Base-by-base conservation (phyloP, 2,113 vertebrate genomes). In the Columba janthina region DNA sequence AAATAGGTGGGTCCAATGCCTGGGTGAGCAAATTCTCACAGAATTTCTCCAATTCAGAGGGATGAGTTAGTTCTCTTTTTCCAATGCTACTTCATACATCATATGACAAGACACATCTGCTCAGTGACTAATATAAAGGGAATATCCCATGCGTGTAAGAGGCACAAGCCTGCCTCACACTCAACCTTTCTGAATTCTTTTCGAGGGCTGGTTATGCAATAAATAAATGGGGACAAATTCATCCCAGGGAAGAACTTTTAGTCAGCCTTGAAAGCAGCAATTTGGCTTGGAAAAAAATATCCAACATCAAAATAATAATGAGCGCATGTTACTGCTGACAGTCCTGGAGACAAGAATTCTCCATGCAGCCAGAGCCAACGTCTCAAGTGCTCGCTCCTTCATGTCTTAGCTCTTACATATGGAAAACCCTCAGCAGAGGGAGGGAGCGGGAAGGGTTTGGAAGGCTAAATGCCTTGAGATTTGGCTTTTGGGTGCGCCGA, bases 51-150 rank as follows among this genome's bases (percentile, higher is more conserved):
- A 12, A 0, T 18, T 82, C 79, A 14, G 16, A 93, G 70, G 76
- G 88, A 71, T 36, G 88, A 64, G 85, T 97, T 90, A 71, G 81
- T 88, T 80, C 51, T 42, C 32, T 61, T 51, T 56, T 25, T 17
- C 60, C 67, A n/a, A 13, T 83, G 67, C 66, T 62, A 66, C 40
- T 89, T 26, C 71, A 28, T 38, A 80, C 57, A 73, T 94, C 61
- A 51, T 94, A 54, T 95, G 96, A 94, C 53, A 79, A 93, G 95
- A 81, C 81, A 95, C 95, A 96, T 97, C 95, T 97, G 97, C 51
- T 94, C 16, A 4, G 42, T 95, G 96, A 95, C 94, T 97, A 88
- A 95, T 17, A 58, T 56, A 28, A 13, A 44, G 84, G 91, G 95
- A 94, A 80, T 29, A 95, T 95, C 96, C 94, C 94, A 67, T 92